Percentiles rank a stretch among this genome's conserved stretches.
These are phyloP conservation scores for Phyllostomus discolor DNA, from an alignment of 2,113 vertebrate species.

Conservation along the genomic window DNA sequence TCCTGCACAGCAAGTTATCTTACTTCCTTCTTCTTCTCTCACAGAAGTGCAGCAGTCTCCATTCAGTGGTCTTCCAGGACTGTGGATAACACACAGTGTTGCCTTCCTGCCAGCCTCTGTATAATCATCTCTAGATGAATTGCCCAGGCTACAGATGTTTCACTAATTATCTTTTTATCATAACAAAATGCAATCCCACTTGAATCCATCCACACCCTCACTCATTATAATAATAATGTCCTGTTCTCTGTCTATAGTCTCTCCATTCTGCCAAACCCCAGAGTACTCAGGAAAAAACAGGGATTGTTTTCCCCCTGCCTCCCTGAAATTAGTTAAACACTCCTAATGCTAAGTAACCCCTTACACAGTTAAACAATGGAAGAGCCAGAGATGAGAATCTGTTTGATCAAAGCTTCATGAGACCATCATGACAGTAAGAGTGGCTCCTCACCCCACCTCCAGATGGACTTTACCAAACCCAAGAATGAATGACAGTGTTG, in stretches of 20 bases:
- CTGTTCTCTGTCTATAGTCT: neutral
- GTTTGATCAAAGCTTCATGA: neutral
- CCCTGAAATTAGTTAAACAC: slow-evolving; percentile 16
- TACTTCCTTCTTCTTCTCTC: slow-evolving; percentile 56
- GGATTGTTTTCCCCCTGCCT: slow-evolving; percentile 7
- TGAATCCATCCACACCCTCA: slow-evolving; percentile 18
- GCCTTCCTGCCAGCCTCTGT: slow-evolving; percentile 52
- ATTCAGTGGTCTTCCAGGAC: slow-evolving; percentile 64
- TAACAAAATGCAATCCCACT: neutral
- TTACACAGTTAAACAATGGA: neutral
- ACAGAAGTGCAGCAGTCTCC: slow-evolving; percentile 42
- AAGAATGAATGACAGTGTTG: neutral
- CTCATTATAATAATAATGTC: slow-evolving; percentile 60
- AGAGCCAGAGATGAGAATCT: neutral
- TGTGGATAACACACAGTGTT: slow-evolving; percentile 3
- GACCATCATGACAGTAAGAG: neutral
- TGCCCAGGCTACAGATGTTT: slow-evolving; percentile 71
- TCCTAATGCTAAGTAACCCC: neutral
- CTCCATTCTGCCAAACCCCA: neutral
- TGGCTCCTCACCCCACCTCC: neutral
- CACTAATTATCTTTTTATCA: slow-evolving; percentile 52
- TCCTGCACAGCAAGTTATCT: slow-evolving; percentile 44
- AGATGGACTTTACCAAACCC: neutral
- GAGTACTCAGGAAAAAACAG: neutral
- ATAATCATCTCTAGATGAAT: slow-evolving; percentile 69